Conservation (phyloP, 2,888 invertebrate species). For the Timema cristinae region DNA sequence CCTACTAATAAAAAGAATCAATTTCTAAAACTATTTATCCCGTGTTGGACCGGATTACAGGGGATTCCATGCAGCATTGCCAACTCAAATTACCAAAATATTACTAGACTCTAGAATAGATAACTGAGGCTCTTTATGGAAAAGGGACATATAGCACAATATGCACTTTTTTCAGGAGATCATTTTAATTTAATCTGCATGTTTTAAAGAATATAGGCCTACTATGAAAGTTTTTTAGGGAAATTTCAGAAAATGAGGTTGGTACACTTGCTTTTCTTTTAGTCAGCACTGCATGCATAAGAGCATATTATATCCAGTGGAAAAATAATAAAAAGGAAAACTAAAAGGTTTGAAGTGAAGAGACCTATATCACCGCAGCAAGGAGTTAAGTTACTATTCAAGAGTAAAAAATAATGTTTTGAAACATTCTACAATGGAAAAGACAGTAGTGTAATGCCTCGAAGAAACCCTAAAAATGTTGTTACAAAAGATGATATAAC, state of each 20-base stretch:
- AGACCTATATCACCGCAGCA: background rate
- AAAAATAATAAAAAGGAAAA: slow-evolving; percentile 5
- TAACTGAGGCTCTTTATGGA: background rate
- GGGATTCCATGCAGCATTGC: too few relatives aligned
- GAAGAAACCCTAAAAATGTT: too few relatives aligned
- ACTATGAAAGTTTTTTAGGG: background rate
- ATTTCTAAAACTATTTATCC: too few relatives aligned
- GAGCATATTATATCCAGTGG: background rate
- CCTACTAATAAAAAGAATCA: too few relatives aligned
- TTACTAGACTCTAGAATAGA: too few relatives aligned
- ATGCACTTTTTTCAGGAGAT: background rate
- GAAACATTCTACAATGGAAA: background rate
- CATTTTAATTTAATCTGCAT: background rate
- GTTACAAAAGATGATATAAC: too few relatives aligned
- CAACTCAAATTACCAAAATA: too few relatives aligned
- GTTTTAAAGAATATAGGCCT: slow-evolving; percentile 6
- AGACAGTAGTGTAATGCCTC: background rate
- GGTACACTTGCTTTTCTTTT: background rate
- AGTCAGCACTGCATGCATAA: background rate
- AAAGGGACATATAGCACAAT: slow-evolving; percentile 1
- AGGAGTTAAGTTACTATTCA: background rate
- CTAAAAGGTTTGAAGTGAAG: background rate
- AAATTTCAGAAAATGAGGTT: background rate
- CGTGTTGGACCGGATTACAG: too few relatives aligned
- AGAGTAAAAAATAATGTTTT: background rate